Conservation (phyloP, 2,797 vertebrate genomes). For the Smutsia gigantea region DNA sequence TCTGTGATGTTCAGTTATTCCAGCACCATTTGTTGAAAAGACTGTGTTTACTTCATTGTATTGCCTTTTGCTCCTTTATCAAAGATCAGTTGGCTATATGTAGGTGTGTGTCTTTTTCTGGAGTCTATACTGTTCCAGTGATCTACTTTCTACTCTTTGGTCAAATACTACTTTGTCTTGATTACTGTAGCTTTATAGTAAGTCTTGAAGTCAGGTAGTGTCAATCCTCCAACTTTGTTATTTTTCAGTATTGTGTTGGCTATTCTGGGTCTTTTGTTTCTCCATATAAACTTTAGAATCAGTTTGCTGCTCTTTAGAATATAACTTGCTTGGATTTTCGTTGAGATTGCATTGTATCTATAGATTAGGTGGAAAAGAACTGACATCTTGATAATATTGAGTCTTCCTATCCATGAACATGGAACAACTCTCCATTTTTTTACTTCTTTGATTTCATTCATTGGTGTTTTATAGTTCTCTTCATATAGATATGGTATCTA, state of each 20-base stretch:
- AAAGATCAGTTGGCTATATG: neutral
- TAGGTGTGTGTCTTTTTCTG: neutral
- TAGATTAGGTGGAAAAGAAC: neutral
- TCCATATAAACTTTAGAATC: neutral
- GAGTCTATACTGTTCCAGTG: neutral
- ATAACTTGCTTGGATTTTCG: neutral
- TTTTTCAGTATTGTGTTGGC: no score
- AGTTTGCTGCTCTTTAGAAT: neutral
- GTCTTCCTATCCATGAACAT: neutral
- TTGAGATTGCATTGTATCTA: neutral
- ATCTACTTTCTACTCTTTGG: neutral
- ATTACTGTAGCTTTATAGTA: neutral
- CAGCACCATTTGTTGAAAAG: neutral
- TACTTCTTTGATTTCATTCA: neutral
- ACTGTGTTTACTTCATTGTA: neutral
- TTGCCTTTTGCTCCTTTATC: neutral
- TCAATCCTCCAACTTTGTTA: no score
- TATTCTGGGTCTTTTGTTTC: neutral
- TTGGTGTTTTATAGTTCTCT: neutral
- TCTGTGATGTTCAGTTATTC: neutral
- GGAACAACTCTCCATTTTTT: no score
- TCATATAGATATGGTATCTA: neutral
- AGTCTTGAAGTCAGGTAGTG: no score
- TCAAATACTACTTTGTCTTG: neutral
- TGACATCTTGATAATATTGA: neutral